Conservation (phyloP, 2,797 vertebrate genomes). For the Myotis pilosus region DNA sequence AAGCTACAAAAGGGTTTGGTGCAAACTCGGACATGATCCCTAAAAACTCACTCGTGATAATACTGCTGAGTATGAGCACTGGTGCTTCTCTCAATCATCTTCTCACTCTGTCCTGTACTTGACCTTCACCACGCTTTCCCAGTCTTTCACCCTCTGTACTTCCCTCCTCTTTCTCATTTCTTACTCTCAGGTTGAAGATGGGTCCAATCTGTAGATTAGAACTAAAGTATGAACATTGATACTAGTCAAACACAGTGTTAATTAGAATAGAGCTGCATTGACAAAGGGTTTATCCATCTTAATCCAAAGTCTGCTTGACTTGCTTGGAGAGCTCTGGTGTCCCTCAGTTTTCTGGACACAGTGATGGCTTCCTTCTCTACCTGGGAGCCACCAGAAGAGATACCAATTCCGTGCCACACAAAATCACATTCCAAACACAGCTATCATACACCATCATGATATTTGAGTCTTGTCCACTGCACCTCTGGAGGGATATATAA, state of each 20-base stretch:
- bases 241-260: not conserved
- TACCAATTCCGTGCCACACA: not conserved
- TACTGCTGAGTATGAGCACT: not conserved
- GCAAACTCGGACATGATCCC: not conserved
- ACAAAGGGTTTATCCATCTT: not conserved
- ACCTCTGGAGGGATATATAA: not conserved
- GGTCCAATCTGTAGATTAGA: not conserved
- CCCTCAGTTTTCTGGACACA: not conserved
- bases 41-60: not conserved
- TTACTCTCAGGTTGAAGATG: not conserved
- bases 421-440: not conserved
- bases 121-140: not conserved
- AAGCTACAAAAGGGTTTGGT: not conserved
- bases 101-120: not conserved
- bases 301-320: not conserved
- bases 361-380: no score
- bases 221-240: not conserved
- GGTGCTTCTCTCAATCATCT: fast-evolving
- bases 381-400: not conserved
- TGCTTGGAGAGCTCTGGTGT: not conserved
- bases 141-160: not conserved
- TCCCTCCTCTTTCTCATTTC: not conserved
- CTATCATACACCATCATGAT: not conserved
- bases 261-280: not conserved
- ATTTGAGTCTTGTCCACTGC: not conserved